Conservation (phyloP, 1,140 invertebrate genomes). For the Potamilus streckersoni region DNA sequence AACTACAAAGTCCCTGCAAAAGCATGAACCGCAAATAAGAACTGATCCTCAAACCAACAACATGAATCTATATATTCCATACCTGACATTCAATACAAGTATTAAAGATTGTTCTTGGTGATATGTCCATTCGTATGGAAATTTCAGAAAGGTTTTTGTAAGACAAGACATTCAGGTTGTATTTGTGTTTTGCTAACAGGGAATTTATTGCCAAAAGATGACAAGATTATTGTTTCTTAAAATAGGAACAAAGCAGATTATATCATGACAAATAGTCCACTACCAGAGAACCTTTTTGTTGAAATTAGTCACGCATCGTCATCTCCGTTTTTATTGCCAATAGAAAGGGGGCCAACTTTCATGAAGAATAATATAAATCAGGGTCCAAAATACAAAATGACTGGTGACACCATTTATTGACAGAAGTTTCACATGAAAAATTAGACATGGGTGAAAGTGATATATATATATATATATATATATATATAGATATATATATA, state of each 20-base stretch:
- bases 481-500: too few relatives aligned
- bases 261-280: conserved; percentile 3
- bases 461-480: neutral
- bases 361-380: neutral
- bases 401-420: neutral
- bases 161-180: conserved; percentile 4
- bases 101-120: neutral
- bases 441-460: neutral
- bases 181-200: conserved; percentile 4
- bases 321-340: neutral
- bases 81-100: neutral
- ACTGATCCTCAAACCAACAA: neutral
- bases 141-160: neutral
- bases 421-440: conserved; percentile 6
- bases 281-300: neutral
- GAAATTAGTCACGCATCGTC: conserved; percentile 1
- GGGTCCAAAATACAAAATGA: neutral
- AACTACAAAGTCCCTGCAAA: neutral
- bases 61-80: conserved; percentile 1
- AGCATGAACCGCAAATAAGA: conserved; percentile 4
- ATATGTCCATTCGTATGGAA: conserved; percentile 6
- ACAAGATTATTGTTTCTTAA: neutral
- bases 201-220: neutral
- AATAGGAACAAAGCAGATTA: conserved; percentile 1
- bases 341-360: neutral